A percentile compares a stretch with the other conserved stretches of the same genome.
These are phyloP conservation scores for Tragelaphus imberbis DNA, from an alignment of 2,113 vertebrate genomes.

Conservation along the genomic window DNA sequence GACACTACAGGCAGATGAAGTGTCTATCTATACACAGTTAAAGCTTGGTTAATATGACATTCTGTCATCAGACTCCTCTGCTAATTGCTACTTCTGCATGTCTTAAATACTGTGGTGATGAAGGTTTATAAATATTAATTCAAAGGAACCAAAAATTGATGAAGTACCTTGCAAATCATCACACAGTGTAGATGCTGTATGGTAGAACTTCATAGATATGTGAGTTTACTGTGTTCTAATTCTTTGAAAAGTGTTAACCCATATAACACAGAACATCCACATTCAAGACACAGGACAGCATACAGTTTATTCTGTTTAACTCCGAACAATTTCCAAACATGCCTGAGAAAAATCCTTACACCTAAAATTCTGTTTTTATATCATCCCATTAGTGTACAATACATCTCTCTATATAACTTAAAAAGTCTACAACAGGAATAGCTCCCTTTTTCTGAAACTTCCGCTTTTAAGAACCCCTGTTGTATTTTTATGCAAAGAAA, in stretches of 20 bases:
- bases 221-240: not conserved
- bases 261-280: not conserved
- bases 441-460: not conserved
- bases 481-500: not conserved
- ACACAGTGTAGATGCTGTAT: not conserved
- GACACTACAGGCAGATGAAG: not conserved
- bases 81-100: constrained; percentile 1
- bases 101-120: constrained; percentile 29
- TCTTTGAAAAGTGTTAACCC: not conserved
- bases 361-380: not conserved
- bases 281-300: not conserved
- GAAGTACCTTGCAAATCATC: not conserved
- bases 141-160: constrained; percentile 9
- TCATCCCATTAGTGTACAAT: not conserved
- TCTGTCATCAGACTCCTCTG: not conserved
- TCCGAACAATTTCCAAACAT: not conserved
- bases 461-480: not conserved
- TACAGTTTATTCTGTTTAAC: not conserved
- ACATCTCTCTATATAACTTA: not conserved
- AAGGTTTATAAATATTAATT: constrained; percentile 35
- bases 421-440: not conserved
- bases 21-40: not conserved
- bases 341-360: not conserved
- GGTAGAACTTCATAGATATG: not conserved
- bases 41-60: not conserved